These are phyloP conservation scores for Lysandra coridon DNA, from an alignment of 2,888 invertebrate species.

Conservation along the genomic window DNA sequence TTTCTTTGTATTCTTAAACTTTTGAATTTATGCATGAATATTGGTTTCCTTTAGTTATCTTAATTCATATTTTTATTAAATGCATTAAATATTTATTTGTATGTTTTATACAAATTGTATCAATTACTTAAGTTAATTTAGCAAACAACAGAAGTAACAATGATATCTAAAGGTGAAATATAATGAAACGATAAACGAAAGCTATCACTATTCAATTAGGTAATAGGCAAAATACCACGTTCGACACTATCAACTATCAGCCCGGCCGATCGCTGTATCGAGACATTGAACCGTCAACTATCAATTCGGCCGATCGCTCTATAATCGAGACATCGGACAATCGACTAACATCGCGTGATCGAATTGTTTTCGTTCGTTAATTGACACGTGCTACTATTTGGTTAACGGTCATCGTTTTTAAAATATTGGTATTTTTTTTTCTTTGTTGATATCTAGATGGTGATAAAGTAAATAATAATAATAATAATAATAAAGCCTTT, in stretches of 20 bases:
- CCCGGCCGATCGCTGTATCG: constrained; percentile 27
- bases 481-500: no score
- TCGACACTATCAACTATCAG: constrained; percentile 40
- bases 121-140: not conserved
- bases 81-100: not conserved
- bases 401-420: constrained; percentile 5
- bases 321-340: constrained; percentile 54
- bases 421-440: not conserved
- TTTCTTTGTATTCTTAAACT: not conserved
- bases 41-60: not conserved
- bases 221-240: constrained; percentile 24
- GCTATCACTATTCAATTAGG: constrained; percentile 28
- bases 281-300: constrained; percentile 14
- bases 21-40: not conserved
- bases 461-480: not conserved
- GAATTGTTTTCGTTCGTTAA: constrained; percentile 45
- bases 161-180: not conserved
- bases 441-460: not conserved
- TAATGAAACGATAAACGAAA: constrained; percentile 19
- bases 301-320: constrained; percentile 42
- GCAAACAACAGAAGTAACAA: not conserved
- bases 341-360: constrained; percentile 46
- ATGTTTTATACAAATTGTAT: not conserved
- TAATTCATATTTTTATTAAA: not conserved
- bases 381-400: constrained; percentile 52